These are phyloP conservation scores for Hydropotes inermis DNA, from an alignment of 2,113 vertebrate genomes.

Conservation along the genomic window DNA sequence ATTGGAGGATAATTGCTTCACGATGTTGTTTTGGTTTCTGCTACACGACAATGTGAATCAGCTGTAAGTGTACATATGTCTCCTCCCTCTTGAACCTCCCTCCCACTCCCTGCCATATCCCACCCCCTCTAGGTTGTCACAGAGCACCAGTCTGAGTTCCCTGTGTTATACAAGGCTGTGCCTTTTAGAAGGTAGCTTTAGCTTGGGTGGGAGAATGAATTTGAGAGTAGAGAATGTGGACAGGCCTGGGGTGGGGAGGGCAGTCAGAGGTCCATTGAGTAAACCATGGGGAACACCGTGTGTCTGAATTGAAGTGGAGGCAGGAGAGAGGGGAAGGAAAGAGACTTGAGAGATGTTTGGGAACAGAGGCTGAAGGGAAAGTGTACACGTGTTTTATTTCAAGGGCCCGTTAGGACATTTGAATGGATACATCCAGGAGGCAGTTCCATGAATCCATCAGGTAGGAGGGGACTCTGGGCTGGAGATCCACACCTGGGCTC, in stretches of 20 bases:
- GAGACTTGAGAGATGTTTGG: background rate
- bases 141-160: background rate
- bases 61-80: background rate
- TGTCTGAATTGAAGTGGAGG: background rate
- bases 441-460: background rate
- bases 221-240: background rate
- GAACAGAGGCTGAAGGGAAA: background rate
- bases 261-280: background rate
- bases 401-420: background rate
- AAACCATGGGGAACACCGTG: accelerated
- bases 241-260: background rate
- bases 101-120: background rate
- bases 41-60: background rate
- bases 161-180: background rate
- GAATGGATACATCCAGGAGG: background rate
- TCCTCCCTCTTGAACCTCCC: background rate
- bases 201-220: background rate
- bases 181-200: background rate
- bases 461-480: background rate
- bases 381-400: background rate
- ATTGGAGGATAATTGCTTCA: background rate
- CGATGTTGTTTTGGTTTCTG: background rate
- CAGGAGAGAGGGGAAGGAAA: background rate
- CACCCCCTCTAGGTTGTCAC: background rate
- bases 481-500: background rate